These are phyloP conservation scores for Clarias gariepinus DNA, from an alignment of 2,113 vertebrate species.

Conservation along the genomic window DNA sequence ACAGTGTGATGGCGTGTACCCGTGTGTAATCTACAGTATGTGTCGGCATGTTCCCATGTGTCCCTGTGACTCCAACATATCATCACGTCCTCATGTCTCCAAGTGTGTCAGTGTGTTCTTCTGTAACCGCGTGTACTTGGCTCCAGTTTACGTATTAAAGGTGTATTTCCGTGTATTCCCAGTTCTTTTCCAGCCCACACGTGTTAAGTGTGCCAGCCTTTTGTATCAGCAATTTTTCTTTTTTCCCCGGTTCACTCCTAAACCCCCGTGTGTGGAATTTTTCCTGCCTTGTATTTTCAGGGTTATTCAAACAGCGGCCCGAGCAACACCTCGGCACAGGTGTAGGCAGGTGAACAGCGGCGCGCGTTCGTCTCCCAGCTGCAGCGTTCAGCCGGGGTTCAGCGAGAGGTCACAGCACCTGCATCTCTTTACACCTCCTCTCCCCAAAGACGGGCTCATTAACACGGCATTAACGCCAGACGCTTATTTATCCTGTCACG, in stretches of 20 bases:
- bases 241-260: not conserved
- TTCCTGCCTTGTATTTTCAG: not conserved
- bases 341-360: slow-evolving; percentile 48
- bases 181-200: too few relatives aligned
- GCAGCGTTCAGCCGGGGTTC: slow-evolving; percentile 58
- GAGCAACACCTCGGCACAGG: slow-evolving; percentile 47
- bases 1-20: not conserved
- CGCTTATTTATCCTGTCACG: slow-evolving; percentile 64
- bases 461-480: slow-evolving; percentile 64
- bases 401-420: slow-evolving; percentile 62
- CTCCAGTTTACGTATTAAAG: not conserved
- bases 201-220: too few relatives aligned
- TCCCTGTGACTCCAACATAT: not conserved
- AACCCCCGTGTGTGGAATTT: not conserved
- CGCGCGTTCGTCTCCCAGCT: slow-evolving; percentile 47
- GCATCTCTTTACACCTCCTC: slow-evolving; percentile 50
- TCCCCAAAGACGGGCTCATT: slow-evolving; percentile 58
- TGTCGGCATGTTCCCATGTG: not conserved
- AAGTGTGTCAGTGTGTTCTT: not conserved
- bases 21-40: not conserved
- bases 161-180: too few relatives aligned
- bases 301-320: slow-evolving; percentile 34
- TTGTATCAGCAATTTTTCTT: not conserved
- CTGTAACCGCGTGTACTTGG: not conserved
- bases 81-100: not conserved